Percentiles rank a stretch among this genome's conserved stretches.
These are phyloP conservation scores for Phorcus lineatus DNA, from an alignment of 2,888 invertebrate species.

Conservation along the genomic window DNA sequence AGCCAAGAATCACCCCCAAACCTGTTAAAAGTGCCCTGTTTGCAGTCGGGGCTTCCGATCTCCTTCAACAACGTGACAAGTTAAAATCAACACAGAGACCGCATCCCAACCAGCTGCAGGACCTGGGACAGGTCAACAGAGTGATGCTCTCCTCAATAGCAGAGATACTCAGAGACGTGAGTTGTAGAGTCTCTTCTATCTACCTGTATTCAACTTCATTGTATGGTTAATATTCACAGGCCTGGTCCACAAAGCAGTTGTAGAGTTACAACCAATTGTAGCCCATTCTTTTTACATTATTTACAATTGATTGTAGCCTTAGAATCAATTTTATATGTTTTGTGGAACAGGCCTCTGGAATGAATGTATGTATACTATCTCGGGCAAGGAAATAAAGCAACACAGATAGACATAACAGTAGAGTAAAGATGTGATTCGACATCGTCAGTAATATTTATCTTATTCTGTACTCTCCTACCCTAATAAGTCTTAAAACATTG, in stretches of 20 bases:
- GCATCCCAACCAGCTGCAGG: conserved; percentile 59
- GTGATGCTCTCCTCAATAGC: conserved; percentile 59
- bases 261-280: too few relatives aligned
- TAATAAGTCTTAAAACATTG: too few relatives aligned
- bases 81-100: conserved; percentile 57
- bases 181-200: too few relatives aligned
- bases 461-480: too few relatives aligned
- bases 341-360: not conserved
- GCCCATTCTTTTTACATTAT: too few relatives aligned
- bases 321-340: not conserved
- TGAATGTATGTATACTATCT: not conserved
- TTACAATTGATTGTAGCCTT: too few relatives aligned
- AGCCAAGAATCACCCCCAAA: conserved; percentile 14
- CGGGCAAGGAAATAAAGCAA: not conserved
- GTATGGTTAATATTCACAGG: too few relatives aligned
- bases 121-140: conserved; percentile 50
- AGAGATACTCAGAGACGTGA: conserved; percentile 67
- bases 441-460: not conserved
- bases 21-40: conserved; percentile 34
- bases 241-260: too few relatives aligned
- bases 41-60: conserved; percentile 55
- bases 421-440: not conserved
- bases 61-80: conserved; percentile 56
- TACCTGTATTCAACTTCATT: too few relatives aligned
- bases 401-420: too few relatives aligned